Percentiles rank a stretch among this genome's conserved stretches.
These are phyloP conservation scores for Ophion ventricosus DNA, from an alignment of 2,888 invertebrate species.

Conservation along the genomic window DNA sequence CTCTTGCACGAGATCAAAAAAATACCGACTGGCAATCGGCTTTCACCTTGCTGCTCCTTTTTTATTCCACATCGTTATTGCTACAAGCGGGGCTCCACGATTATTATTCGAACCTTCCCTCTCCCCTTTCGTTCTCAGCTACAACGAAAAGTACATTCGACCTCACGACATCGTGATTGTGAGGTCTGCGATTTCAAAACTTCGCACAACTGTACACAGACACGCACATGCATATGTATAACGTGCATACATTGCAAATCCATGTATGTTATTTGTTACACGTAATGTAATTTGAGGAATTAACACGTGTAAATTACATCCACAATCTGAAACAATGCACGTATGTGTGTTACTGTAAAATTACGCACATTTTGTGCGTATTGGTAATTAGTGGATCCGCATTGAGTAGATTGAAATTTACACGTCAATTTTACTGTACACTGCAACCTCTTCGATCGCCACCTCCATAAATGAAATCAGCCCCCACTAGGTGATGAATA, in stretches of 20 bases:
- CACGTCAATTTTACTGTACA: no score
- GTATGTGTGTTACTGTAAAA: no score
- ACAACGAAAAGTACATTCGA: constrained; percentile 52
- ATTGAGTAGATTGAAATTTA: no score
- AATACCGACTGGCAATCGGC: constrained; percentile 67
- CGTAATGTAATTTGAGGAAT: no score
- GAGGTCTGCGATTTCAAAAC: constrained; percentile 35
- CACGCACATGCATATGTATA: neutral
- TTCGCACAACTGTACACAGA: neutral
- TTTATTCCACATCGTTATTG: constrained; percentile 67
- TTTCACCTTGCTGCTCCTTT: constrained; percentile 62
- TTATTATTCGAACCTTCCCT: constrained; percentile 62
- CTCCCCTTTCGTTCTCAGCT: constrained; percentile 14
- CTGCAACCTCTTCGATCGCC: no score
- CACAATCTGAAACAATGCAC: no score
- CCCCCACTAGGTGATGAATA: no score
- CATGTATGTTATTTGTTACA: no score
- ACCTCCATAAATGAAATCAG: no score
- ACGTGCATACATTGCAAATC: neutral
- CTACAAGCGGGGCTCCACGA: constrained; percentile 63
- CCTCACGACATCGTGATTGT: constrained; percentile 62
- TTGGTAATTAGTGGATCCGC: no score
- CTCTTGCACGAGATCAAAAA: constrained; percentile 64
- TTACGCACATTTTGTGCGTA: no score
- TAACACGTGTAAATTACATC: no score